Base-by-base conservation (phyloP, 2,888 invertebrate genomes). In the Geophilus truncorum region DNA sequence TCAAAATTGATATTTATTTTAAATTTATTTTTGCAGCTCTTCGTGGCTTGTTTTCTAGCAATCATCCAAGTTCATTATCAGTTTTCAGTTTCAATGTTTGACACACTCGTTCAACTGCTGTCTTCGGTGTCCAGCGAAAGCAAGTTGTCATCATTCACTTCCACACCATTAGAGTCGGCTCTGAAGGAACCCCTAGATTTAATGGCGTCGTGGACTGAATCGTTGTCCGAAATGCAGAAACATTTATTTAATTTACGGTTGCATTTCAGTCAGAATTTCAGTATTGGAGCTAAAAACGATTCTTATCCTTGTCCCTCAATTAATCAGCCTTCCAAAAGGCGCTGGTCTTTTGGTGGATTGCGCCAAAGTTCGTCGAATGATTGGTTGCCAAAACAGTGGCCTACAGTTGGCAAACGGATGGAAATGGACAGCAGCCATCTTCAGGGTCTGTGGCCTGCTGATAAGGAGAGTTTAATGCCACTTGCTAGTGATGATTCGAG, bases 41-140 rank as follows among this genome's bases (percentile, higher is more conserved):
- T 62, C 9, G 28, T 62, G 62, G 25, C 62, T 10, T 62, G 62
- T 62, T 62, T 62, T 62, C 25, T 62, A 62, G 23, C 62, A 23
- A 62, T 62, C 62, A 62, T 62, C 15, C 62, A 62, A 62, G 28
- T 62, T 62, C 62, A 62, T 62, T 62, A 62, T 23, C 62, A 62
- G 28, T 62, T 62, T 25, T 62, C 62, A 12, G 62, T 62, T 62
- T 62, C 62, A 7, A 62, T 62, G 62, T 62, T 62, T 25, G 62
- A 62, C 0, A 25, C 62, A 25, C 4, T 62, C 25, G 62, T 62
- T 62, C 62, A 62, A 15, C 28, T 62, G 1, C 62, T 62, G 23
- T 62, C 62, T 9, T 62, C 62, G 9, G 28, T 62, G 0, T 25
- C 62, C 23, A 15, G 62, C 9, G 62, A 62, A 62, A 62, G 12